Base-by-base conservation (phyloP, 1,140 invertebrate species). In the Bilobella aurantiaca region DNA sequence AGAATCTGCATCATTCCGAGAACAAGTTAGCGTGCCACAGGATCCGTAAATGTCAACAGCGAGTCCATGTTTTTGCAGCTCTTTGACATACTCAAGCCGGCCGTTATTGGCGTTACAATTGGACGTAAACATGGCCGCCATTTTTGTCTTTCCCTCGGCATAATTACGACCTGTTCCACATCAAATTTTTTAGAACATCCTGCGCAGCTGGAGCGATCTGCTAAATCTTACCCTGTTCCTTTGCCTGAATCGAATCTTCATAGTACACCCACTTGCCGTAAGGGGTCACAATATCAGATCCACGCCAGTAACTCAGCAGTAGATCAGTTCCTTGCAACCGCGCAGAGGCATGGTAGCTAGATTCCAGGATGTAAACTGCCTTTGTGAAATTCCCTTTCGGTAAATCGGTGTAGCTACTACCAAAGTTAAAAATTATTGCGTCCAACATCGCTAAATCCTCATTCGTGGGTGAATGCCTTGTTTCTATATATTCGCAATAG, bases 241-340 rank as follows among this genome's bases (percentile, higher is more conserved):
- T 75, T 27, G 78, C 73, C 3, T 81, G 86, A 21, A 89, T 77
- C 32, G 82, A 79, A 0, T 82, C 75, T 75, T 93, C 85, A 73
- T 87, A 90, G 76, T 92, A 92, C 30, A 89, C 85, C 88, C 91
- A 98, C 73, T 89, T 86, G 76, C 93, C 93, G 75, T 98, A 98
- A 0, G 94, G 95, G 0, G 94, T 87, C 1, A 96, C 92, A 65
- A 98, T 86, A 72, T 96, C 93, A 29, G 91, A 95, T 75, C 97
- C 94, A 2, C 62, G 30, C 68, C 68, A 69, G 29, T 64, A 69
- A 2, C 82, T 63, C 5, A 23, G 14, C 14, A 53, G 49, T 12
- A 53, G 5, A 23, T 23, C 49, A 53, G 12, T 14, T 5, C 49
- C 49, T 16, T 12, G 5, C 23, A 53, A 8, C 23, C 5, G 5